Conservation (phyloP, 1,140 invertebrate species). For the Ditylenchus dipsaci region DNA sequence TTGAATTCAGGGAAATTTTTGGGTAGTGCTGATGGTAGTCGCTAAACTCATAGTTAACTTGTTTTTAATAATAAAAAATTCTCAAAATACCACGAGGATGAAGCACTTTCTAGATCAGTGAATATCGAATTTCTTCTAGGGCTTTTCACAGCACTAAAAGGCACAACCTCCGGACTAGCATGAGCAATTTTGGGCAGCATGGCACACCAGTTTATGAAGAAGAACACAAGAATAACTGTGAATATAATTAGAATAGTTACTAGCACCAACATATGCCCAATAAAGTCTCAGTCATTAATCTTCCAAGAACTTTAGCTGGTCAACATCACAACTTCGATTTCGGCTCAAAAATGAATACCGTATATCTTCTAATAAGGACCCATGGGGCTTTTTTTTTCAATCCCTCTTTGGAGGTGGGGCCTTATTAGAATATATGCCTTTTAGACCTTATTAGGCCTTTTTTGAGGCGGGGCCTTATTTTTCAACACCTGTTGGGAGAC, state of each 20-base stretch:
- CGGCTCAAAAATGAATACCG: too few species aligned
- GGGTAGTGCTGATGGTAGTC: not conserved
- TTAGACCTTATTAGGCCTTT: too few species aligned
- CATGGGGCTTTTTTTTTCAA: too few species aligned
- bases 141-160: constrained; percentile 16
- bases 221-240: constrained; percentile 9
- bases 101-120: constrained; percentile 11
- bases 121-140: constrained; percentile 16
- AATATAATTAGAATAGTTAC: constrained; percentile 7
- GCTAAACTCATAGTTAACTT: not conserved
- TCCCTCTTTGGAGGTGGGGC: too few species aligned
- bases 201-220: constrained; percentile 12
- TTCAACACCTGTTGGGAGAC: too few species aligned
- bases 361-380: too few species aligned
- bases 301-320: too few species aligned
- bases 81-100: not conserved
- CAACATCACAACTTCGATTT: too few species aligned
- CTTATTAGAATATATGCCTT: too few species aligned
- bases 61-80: not conserved
- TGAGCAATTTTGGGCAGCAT: constrained; percentile 10
- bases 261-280: not conserved
- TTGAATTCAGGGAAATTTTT: not conserved
- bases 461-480: too few species aligned
- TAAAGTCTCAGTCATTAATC: too few species aligned
- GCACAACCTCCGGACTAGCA: constrained; percentile 11